phyloP scores from a whole-genome alignment of 2,113 vertebrate genomes.

The Myrmecobius fasciatus region DNA sequence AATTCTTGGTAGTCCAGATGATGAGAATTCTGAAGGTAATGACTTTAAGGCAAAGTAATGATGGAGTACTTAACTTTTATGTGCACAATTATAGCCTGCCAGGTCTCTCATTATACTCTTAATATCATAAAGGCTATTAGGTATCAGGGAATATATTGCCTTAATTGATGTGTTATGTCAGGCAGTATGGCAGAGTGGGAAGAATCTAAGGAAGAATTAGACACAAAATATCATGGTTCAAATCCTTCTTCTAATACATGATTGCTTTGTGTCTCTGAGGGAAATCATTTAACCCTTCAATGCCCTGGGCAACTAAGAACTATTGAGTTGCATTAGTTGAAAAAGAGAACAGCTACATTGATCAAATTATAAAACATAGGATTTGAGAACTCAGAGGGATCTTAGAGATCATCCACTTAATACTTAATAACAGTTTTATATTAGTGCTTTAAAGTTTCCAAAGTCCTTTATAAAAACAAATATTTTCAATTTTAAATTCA shows the following conservation, averaged over 20 bases:
- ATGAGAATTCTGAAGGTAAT: conserved; percentile 56
- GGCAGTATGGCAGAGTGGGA: background rate
- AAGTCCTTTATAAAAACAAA: background rate
- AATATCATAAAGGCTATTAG: conserved; percentile 5
- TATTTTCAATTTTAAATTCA: background rate
- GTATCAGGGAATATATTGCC: background rate
- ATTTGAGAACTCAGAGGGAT: background rate
- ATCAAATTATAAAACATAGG: background rate
- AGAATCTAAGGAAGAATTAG: background rate
- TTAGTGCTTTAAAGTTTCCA: background rate
- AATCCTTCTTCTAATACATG: background rate
- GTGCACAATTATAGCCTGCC: background rate
- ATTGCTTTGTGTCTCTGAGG: background rate
- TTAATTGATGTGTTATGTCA: background rate
- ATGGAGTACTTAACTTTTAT: background rate
- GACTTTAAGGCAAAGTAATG: conserved; percentile 2
- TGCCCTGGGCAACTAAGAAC: background rate
- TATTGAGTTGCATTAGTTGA: no score
- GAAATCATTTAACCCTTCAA: background rate
- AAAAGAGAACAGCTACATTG: background rate
- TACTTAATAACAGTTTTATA: background rate
- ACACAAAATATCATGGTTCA: background rate
- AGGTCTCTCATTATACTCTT: conserved; percentile 18
- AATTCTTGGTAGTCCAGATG: conserved; percentile 58
- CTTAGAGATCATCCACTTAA: background rate